Evolutionary conservation across 1,140 invertebrate genomes (phyloP).

Genomic region (Diabrotica undecimpunctata): DNA sequence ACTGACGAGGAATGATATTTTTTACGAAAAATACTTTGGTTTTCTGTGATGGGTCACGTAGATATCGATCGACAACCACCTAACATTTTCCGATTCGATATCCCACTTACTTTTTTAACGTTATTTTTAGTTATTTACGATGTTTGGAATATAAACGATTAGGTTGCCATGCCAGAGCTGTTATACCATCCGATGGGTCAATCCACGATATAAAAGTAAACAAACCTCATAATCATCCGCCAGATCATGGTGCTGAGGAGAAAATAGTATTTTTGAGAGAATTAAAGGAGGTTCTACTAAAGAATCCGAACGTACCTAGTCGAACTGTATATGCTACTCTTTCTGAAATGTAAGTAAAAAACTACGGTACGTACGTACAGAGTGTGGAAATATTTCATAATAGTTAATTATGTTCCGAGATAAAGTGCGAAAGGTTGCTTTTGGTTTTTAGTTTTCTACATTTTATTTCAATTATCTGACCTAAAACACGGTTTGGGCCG

Average conservation of each 20-base stretch:
- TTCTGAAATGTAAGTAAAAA: constrained; percentile 35
- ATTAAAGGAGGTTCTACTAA: constrained; percentile 37
- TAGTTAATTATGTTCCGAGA: neutral
- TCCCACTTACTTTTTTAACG: too few species aligned
- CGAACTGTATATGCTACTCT: constrained; percentile 34
- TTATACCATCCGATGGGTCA: constrained; percentile 39
- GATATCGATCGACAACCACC: too few species aligned
- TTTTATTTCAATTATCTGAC: too few species aligned
- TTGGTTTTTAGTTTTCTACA: too few species aligned
- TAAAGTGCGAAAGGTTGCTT: too few species aligned
- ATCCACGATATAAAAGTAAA: constrained; percentile 42
- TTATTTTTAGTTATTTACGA: constrained; percentile 35
- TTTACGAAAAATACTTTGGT: too few species aligned
- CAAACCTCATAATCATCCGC: constrained; percentile 42
- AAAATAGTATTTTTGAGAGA: constrained; percentile 42
- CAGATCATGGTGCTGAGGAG: constrained; percentile 41
- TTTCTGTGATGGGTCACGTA: too few species aligned
- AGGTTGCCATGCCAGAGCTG: constrained; percentile 40
- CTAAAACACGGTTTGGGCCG: too few species aligned
- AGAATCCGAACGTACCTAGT: constrained; percentile 30
- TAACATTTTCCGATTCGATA: too few species aligned
- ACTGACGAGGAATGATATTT: too few species aligned
- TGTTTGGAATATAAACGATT: constrained; percentile 42
- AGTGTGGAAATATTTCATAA: neutral
- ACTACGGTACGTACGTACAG: neutral